Evolutionary conservation across 1,140 invertebrate genomes (phyloP).

Genomic region (Tachypleus tridentatus): DNA sequence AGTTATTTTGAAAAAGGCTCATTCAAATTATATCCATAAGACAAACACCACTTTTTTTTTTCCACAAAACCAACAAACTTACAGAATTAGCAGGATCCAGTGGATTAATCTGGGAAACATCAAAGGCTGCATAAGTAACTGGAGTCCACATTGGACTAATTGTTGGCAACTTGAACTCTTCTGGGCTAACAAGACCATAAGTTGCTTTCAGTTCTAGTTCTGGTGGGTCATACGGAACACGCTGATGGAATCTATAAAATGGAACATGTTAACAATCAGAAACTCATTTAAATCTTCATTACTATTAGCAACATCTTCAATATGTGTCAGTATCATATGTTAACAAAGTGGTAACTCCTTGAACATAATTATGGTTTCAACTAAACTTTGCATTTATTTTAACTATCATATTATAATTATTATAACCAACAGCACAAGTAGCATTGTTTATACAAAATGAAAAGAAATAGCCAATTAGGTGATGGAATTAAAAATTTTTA

Average conservation of each 20-base stretch:
- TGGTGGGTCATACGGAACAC: constrained; percentile 48
- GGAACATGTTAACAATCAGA: constrained; percentile 2
- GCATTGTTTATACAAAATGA: too few relatives aligned
- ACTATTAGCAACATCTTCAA: too few relatives aligned
- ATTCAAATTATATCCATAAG: not conserved
- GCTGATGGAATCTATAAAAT: constrained; percentile 50
- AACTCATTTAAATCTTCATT: not conserved
- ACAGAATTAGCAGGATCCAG: constrained; percentile 22
- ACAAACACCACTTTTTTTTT: not conserved
- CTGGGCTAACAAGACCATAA: constrained; percentile 52
- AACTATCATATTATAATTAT: too few relatives aligned
- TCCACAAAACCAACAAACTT: constrained; percentile 12
- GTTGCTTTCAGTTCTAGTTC: constrained; percentile 50
- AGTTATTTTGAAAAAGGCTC: not conserved
- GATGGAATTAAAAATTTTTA: too few relatives aligned
- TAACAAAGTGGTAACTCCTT: too few relatives aligned
- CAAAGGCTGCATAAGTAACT: constrained; percentile 45
- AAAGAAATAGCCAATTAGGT: too few relatives aligned
- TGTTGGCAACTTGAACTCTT: constrained; percentile 45
- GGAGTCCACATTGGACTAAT: constrained; percentile 45
- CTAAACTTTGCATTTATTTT: too few relatives aligned
- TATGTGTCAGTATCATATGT: too few relatives aligned
- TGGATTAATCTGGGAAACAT: constrained; percentile 30
- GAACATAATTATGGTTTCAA: too few relatives aligned
- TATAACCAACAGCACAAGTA: too few relatives aligned